Conservation (phyloP, 2,113 vertebrate species). For the Trochalopteron elliotii region DNA sequence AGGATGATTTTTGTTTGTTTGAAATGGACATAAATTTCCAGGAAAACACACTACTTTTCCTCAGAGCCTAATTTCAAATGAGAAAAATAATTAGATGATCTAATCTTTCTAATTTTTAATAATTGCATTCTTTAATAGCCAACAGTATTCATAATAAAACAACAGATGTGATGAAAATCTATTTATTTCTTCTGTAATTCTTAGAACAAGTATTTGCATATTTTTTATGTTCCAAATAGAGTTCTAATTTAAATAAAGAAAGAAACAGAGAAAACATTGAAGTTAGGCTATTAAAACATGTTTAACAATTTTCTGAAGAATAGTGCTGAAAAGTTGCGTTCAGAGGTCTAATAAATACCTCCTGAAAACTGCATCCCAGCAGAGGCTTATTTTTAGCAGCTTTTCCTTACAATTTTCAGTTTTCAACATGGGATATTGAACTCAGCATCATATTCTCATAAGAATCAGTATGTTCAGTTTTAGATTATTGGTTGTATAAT, state of each 20-base stretch:
- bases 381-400: not conserved
- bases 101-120: not conserved
- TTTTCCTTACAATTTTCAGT: not conserved
- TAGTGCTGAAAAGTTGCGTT: not conserved
- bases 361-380: not conserved
- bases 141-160: not conserved
- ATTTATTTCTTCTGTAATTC: not conserved
- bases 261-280: not conserved
- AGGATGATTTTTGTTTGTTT: not conserved
- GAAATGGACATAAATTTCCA: not conserved
- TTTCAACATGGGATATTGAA: not conserved
- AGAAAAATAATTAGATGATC: not conserved
- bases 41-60: not conserved
- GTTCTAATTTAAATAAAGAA: not conserved
- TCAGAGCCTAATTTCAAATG: not conserved
- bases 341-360: not conserved
- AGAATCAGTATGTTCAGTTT: not conserved
- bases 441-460: not conserved
- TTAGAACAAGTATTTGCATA: not conserved
- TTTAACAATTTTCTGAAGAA: not conserved
- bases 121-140: not conserved
- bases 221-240: not conserved
- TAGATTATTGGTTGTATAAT: not conserved
- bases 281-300: not conserved
- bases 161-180: not conserved